Evolutionary conservation across 2,797 vertebrate species (phyloP).

Genomic region (Nannoperca australis): DNA sequence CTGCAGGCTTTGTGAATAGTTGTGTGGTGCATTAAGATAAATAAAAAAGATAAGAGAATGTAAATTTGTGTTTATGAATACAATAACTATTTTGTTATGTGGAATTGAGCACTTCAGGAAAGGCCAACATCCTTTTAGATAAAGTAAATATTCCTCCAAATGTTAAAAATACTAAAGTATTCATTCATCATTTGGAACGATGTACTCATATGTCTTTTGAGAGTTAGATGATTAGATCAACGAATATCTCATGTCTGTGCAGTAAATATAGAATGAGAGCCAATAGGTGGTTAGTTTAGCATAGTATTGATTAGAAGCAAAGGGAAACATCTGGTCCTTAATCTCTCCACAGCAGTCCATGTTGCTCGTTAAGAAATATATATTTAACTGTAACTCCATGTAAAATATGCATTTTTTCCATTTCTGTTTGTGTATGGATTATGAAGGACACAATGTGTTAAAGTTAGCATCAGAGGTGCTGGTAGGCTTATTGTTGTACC

Average conservation of each 20-base stretch:
- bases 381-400: neutral
- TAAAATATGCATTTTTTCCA: neutral
- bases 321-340: neutral
- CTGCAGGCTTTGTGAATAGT: neutral
- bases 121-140: slow-evolving; percentile 3
- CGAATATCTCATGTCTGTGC: neutral
- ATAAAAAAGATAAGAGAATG: neutral
- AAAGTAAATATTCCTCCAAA: neutral
- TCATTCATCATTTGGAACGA: neutral
- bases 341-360: neutral
- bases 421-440: neutral
- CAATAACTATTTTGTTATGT: neutral
- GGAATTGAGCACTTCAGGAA: neutral
- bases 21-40: neutral
- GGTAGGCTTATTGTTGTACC: neutral
- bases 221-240: neutral
- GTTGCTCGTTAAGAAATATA: neutral
- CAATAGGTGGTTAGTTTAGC: neutral
- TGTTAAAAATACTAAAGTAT: neutral
- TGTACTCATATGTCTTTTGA: neutral
- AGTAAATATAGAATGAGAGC: neutral
- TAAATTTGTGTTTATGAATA: neutral
- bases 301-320: neutral
- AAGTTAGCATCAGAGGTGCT: neutral
- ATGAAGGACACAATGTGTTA: neutral